Conservation (phyloP, 2,113 vertebrate genomes). For the Hypanus sabinus region DNA sequence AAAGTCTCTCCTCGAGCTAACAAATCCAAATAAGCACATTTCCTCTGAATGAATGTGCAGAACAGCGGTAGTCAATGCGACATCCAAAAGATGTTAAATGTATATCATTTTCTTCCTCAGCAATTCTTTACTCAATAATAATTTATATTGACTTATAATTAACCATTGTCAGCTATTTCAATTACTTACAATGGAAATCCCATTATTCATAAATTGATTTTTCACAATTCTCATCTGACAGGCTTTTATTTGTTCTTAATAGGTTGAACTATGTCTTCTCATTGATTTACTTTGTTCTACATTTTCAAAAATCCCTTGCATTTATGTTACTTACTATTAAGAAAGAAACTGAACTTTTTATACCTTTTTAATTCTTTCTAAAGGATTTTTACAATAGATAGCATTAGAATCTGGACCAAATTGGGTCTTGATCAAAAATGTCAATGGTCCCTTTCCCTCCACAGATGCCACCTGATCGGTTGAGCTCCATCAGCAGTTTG, state of each 20-base stretch:
- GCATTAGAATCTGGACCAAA: background rate
- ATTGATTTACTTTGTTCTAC: background rate
- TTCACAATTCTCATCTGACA: background rate
- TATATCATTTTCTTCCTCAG: background rate
- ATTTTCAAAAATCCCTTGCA: background rate
- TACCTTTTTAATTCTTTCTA: background rate
- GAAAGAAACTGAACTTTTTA: background rate
- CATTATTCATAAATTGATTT: background rate
- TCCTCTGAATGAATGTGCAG: background rate
- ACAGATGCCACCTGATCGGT: too few relatives aligned
- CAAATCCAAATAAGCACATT: background rate
- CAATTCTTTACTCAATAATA: background rate
- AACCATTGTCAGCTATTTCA: background rate
- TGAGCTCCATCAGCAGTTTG: too few relatives aligned
- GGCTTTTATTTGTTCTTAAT: slow-evolving; percentile 23
- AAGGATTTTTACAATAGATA: background rate
- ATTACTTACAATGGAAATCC: background rate
- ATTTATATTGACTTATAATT: background rate
- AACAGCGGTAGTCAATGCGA: background rate
- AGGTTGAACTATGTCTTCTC: background rate
- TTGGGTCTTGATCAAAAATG: too few relatives aligned
- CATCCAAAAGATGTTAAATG: background rate
- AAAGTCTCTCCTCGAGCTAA: background rate
- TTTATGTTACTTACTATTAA: background rate
- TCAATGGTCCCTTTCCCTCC: too few relatives aligned